Evolutionary conservation across 2,797 vertebrate genomes (phyloP), one percentile per base, ranked within the genome.

Genomic region (Sebastes goodei): DNA sequence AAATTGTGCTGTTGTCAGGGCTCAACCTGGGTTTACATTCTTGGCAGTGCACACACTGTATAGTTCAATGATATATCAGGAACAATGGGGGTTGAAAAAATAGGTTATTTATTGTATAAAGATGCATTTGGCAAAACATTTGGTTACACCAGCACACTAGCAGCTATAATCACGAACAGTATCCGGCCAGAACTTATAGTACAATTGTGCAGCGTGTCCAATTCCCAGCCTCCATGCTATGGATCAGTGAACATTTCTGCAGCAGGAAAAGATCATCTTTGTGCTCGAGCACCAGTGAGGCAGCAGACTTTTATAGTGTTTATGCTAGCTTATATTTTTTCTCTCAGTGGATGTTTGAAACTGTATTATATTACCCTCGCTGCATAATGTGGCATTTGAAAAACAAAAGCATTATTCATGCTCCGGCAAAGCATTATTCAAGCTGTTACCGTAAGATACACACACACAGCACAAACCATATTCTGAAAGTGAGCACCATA

Each of bases 391-490:
- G 82, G 57, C 81, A 81, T 80, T 75, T 69, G 46, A 69, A 78
- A 86, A 86, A 86, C 75, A 82, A 80, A 84, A 73, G 23, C 81
- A 74, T 88, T 85, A 81, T 67, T 71, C 59, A 74, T 10, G 79
- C 77, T 68, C 62, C 74, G 77, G 74, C 27, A 64, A 63, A 86
- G 32, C 46, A 35, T 82, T 77, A 62, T 32, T 84, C 64, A 27
- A 66, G 68, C 85, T 72, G 55, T 70, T 38, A 52, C 9, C 12
- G 4, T 25, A 10, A 42, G 67, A 77, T 20, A 66, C 72, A 46
- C 33, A 11, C 64, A 77, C 33, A 61, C 52, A 21, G 0, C 20
- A 33, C 27, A 30, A 60, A 69, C 32, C 70, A 62, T 59, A 65
- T 63, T 80, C 64, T 70, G 76, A 75, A 74, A 70, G 76, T 20